Evolutionary conservation across 2,888 invertebrate genomes (phyloP).

Genomic region (Ormyrus rosae): DNA sequence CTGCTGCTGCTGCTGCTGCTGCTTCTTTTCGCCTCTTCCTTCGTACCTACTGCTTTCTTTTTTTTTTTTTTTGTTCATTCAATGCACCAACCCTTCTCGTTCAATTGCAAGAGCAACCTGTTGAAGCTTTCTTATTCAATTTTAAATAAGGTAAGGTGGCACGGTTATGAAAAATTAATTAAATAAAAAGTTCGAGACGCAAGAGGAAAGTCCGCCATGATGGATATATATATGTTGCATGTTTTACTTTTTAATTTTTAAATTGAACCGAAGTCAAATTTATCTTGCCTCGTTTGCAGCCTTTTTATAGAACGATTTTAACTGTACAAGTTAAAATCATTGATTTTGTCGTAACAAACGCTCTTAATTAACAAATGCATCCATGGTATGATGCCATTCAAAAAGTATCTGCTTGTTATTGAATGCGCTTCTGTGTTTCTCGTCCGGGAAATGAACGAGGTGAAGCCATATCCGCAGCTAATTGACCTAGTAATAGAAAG

Average conservation of each 20-base stretch:
- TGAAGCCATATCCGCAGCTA: no score
- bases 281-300: no score
- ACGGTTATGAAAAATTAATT: conserved; percentile 27
- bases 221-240: neutral
- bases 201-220: neutral
- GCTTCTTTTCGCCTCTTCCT: neutral
- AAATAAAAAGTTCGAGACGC: conserved; percentile 19
- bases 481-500: no score
- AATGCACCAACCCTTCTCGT: neutral
- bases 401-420: no score
- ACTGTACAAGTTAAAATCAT: no score
- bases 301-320: no score
- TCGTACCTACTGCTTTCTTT: neutral
- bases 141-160: conserved; percentile 20
- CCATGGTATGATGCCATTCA: no score
- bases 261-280: no score
- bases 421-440: no score
- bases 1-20: conserved; percentile 3
- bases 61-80: neutral
- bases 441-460: no score
- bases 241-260: neutral
- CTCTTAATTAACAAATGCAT: no score
- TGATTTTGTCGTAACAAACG: no score
- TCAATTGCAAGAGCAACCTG: conserved; percentile 41
- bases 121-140: conserved; percentile 47